Conservation (phyloP, 2,888 invertebrate species). For the Macroteleia sp. region DNA sequence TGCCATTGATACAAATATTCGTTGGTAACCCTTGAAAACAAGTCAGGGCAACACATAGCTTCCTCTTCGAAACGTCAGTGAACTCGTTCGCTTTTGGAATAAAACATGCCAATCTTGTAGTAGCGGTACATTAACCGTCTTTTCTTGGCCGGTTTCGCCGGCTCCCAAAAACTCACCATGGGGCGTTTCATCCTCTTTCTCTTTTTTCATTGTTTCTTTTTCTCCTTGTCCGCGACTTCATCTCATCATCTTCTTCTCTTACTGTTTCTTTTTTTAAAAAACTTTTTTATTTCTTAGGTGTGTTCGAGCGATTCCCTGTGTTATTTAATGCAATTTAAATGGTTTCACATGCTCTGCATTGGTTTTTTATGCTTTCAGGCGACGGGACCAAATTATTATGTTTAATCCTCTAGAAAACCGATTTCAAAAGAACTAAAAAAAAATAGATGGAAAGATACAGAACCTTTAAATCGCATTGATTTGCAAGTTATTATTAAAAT, state of each 20-base stretch:
- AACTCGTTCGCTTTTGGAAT: conserved; percentile 63
- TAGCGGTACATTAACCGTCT: conserved; percentile 79
- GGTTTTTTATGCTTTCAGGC: too few relatives aligned
- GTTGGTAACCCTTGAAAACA: conserved; percentile 51
- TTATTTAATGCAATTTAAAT: too few relatives aligned
- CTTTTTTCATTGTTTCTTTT: conserved; percentile 14
- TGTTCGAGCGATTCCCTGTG: too few relatives aligned
- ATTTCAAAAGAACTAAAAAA: too few relatives aligned
- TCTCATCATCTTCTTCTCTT: conserved; percentile 19
- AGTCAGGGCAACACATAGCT: conserved; percentile 41
- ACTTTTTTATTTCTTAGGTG: too few relatives aligned
- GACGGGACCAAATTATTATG: too few relatives aligned
- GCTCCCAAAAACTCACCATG: conserved; percentile 56
- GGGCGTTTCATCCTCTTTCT: conserved; percentile 31
- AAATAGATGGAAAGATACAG: too few relatives aligned
- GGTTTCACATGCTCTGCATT: too few relatives aligned
- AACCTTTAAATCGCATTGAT: too few relatives aligned
- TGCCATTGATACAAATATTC: conserved; percentile 48
- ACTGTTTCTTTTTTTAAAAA: too few relatives aligned
- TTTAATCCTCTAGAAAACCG: too few relatives aligned
- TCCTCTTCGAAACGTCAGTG: conserved; percentile 55
- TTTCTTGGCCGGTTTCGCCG: conserved; percentile 63
- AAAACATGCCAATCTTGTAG: conserved; percentile 66
- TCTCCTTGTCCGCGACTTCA: conserved; percentile 5
- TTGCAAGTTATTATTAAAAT: too few relatives aligned